Evolutionary conservation across 2,888 invertebrate genomes (phyloP).

Genomic region (Pristionchus fissidentatus): DNA sequence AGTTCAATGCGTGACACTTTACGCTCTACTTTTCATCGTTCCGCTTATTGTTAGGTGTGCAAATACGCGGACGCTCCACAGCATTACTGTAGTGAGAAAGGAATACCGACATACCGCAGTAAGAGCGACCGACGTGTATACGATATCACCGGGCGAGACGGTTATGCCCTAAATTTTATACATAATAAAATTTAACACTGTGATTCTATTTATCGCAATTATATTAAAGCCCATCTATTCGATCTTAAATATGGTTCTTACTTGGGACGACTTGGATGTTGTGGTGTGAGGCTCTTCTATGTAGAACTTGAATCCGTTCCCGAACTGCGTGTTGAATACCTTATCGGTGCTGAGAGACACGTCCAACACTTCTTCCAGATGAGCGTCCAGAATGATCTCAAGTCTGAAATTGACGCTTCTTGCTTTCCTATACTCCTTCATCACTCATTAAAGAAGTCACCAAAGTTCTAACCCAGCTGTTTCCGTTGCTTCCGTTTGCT

Average conservation of each 20-base stretch:
- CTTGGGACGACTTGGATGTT: background rate
- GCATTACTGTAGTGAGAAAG: too few species aligned
- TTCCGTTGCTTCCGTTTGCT: conserved; percentile 27
- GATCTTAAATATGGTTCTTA: background rate
- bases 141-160: background rate
- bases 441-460: background rate
- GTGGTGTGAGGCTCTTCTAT: background rate
- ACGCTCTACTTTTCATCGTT: too few species aligned
- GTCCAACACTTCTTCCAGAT: conserved; percentile 6
- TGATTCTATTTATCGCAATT: too few species aligned
- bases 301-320: conserved; percentile 35
- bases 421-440: background rate
- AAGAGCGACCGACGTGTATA: background rate
- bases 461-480: background rate
- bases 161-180: background rate
- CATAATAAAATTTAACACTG: background rate
- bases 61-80: too few species aligned
- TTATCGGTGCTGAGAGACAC: background rate
- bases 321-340: background rate
- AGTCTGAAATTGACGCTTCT: background rate
- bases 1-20: too few species aligned
- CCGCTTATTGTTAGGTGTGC: too few species aligned
- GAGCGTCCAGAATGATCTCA: conserved; percentile 7
- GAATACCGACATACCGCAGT: too few species aligned
- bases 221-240: too few species aligned